Percentiles rank a stretch among this genome's conserved stretches.
Conservation (phyloP, 2,888 invertebrate species). For the Andrena chrysosceles region DNA sequence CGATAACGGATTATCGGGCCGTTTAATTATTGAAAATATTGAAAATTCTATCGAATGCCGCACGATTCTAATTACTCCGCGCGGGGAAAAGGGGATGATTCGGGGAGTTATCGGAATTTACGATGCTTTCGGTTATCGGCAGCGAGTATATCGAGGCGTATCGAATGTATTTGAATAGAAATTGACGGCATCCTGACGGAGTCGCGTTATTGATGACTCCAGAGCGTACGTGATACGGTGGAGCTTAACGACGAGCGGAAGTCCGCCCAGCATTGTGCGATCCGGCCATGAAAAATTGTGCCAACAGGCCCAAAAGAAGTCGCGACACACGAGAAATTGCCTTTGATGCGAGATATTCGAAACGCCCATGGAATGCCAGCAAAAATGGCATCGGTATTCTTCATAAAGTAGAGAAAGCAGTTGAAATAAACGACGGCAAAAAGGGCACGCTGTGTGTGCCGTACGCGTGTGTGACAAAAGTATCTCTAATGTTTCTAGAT, state of each 20-base stretch:
- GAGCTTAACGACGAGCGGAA: constrained; percentile 43
- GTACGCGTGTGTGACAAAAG: neutral
- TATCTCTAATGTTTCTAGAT: neutral
- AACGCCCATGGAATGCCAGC: neutral
- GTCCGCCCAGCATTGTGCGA: constrained; percentile 17
- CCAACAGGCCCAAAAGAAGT: neutral
- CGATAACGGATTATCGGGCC: constrained; percentile 1
- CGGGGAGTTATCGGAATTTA: neutral
- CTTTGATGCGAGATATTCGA: constrained; percentile 3
- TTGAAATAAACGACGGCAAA: neutral
- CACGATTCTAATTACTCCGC: constrained; percentile 12
- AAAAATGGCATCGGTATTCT: neutral
- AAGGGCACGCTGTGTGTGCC: neutral
- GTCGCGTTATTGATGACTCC: constrained; percentile 34
- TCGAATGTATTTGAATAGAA: constrained; percentile 14
- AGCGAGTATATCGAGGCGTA: neutral
- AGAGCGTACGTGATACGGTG: constrained; percentile 11
- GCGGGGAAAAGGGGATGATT: neutral
- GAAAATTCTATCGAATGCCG: neutral
- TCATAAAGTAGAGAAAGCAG: neutral
- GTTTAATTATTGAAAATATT: constrained; percentile 25
- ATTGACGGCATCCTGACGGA: constrained; percentile 14
- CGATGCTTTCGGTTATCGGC: neutral
- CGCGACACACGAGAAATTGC: constrained; percentile 14
- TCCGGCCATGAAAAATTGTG: constrained; percentile 23